A percentile compares a stretch with the other conserved stretches of the same genome.
Conservation (phyloP, 2,113 vertebrate species). For the Xiphophorus hellerii region DNA sequence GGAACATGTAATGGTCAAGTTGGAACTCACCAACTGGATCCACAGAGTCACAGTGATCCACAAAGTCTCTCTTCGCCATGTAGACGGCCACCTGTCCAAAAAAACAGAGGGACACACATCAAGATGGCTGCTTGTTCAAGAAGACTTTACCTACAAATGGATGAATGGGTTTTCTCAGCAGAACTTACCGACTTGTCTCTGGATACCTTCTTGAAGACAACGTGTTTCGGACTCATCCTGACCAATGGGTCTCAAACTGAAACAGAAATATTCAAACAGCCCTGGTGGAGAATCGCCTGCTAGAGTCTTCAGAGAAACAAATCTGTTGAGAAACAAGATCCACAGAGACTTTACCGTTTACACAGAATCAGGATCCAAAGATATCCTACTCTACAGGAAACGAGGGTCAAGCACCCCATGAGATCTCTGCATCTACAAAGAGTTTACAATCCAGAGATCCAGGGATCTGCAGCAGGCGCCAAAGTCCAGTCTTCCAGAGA, state of each 20-base stretch:
- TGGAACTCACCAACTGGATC: constrained; percentile 90
- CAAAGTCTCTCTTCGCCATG: constrained; percentile 89
- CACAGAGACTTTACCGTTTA: no score
- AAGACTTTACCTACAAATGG: neutral
- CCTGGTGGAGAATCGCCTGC: neutral
- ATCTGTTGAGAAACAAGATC: no score
- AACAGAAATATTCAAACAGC: neutral
- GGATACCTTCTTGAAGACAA: constrained; percentile 89
- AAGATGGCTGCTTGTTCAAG: neutral
- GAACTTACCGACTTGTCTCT: constrained; percentile 90
- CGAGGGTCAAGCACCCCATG: no score
- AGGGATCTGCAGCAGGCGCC: no score
- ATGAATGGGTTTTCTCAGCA: neutral
- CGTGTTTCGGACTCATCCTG: constrained; percentile 77
- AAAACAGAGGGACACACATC: neutral
- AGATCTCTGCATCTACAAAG: neutral
- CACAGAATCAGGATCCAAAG: no score
- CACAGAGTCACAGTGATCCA: constrained; percentile 85
- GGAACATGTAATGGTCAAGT: neutral
- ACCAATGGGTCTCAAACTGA: constrained; percentile 2
- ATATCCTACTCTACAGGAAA: no score
- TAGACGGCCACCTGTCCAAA: constrained; percentile 87
- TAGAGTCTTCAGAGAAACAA: neutral
- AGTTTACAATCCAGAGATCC: neutral
- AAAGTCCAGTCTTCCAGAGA: no score